phyloP scores from a whole-genome alignment of 2,888 invertebrate genomes.

The Ligdia adustata region DNA sequence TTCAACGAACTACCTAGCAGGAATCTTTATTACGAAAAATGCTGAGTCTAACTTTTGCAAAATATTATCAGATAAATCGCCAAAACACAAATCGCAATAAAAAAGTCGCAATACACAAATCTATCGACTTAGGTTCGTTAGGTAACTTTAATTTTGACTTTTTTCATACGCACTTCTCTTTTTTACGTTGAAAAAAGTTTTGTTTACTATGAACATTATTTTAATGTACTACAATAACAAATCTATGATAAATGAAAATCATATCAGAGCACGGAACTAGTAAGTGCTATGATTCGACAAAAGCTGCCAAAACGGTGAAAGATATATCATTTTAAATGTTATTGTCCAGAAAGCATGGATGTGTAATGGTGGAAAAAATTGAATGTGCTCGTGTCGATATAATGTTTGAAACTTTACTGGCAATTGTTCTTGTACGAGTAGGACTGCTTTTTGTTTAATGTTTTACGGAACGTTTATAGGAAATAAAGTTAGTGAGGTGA shows the following conservation, averaged over 20 bases:
- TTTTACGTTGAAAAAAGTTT: no score
- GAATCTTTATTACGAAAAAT: no score
- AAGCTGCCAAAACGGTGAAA: conserved; percentile 50
- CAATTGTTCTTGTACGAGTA: conserved; percentile 5
- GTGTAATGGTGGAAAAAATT: conserved; percentile 24
- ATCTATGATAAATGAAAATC: conserved; percentile 31
- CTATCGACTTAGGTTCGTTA: no score
- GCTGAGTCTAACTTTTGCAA: no score
- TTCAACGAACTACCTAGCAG: no score
- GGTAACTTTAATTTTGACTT: no score
- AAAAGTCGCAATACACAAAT: no score
- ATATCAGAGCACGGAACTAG: conserved; percentile 27
- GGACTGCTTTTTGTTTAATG: neutral
- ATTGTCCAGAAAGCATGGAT: conserved; percentile 12
- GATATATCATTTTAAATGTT: conserved; percentile 40
- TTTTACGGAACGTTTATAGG: neutral
- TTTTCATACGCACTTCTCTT: no score
- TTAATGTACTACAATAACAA: no score
- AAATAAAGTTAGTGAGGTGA: neutral
- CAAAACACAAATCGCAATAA: no score
- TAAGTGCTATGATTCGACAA: conserved; percentile 43
- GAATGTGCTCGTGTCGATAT: conserved; percentile 4
- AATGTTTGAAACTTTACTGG: conserved; percentile 12
- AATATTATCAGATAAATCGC: no score
- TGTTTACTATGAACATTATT: no score